A percentile compares a stretch with the other conserved stretches of the same genome.
phyloP scores from a whole-genome alignment of 2,888 invertebrate genomes.

The Chymomyza fuscimana region DNA sequence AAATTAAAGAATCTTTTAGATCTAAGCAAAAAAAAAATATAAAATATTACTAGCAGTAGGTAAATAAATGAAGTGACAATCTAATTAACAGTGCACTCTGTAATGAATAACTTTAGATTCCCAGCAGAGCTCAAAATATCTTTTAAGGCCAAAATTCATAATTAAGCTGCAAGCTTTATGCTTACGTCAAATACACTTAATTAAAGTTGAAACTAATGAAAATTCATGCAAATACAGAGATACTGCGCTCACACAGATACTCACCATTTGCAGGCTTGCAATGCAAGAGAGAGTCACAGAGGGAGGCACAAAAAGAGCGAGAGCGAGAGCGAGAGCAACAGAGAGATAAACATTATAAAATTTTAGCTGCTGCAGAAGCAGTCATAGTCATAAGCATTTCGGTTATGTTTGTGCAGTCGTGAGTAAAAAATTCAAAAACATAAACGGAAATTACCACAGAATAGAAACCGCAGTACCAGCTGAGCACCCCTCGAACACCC shows the following conservation, averaged over 20 bases:
- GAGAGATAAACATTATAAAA: background rate
- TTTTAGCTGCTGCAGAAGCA: conserved; percentile 38
- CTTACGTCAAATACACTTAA: conserved; percentile 1
- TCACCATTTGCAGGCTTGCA: background rate
- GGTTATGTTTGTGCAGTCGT: conserved; percentile 72
- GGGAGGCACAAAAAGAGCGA: background rate
- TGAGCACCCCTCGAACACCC: conserved; percentile 29
- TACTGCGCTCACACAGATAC: background rate
- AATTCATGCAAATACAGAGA: background rate
- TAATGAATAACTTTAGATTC: background rate
- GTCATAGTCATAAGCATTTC: conserved; percentile 21
- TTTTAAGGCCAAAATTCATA: background rate
- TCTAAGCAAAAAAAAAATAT: background rate
- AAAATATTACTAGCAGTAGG: background rate
- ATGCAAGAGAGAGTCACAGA: background rate
- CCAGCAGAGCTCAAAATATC: background rate
- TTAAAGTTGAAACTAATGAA: conserved; percentile 8
- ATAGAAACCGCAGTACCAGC: conserved; percentile 66
- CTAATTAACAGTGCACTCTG: background rate
- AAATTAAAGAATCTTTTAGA: conserved; percentile 14
- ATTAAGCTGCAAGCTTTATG: background rate
- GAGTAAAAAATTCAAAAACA: conserved; percentile 75
- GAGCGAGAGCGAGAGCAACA: background rate
- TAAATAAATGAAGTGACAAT: background rate
- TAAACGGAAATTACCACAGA: conserved; percentile 75